Evolutionary conservation across 2,797 vertebrate species (phyloP).

Genomic region (Cynodonichthys magdalenae): DNA sequence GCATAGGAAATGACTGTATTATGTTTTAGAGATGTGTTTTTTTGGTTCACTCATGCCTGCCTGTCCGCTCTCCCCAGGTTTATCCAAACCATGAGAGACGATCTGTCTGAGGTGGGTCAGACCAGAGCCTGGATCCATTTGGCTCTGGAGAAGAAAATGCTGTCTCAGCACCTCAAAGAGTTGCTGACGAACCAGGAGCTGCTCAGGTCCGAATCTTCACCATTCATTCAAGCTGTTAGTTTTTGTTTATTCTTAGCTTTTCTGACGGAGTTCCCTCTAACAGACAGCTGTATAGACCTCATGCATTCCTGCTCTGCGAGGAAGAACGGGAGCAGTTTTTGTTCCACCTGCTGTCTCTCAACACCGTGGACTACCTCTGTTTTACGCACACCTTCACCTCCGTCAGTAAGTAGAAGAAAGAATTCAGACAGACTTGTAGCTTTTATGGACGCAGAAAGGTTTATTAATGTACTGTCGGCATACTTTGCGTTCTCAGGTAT

Average conservation of each 20-base stretch:
- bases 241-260: fast-evolving
- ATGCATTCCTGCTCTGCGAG: constrained; percentile 96
- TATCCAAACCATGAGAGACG: constrained; percentile 93
- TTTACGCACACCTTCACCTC: constrained; percentile 97
- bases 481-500: constrained; percentile 82
- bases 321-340: constrained; percentile 98
- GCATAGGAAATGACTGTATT: too few species aligned
- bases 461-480: background rate
- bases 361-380: constrained; percentile 98
- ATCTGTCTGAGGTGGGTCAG: constrained; percentile 93
- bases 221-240: background rate
- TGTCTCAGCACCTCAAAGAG: constrained; percentile 96
- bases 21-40: background rate
- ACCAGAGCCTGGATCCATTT: constrained; percentile 95
- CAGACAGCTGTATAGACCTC: constrained; percentile 96
- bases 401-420: constrained; percentile 85
- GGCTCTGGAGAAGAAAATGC: constrained; percentile 95
- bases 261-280: constrained; percentile 10
- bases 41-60: background rate
- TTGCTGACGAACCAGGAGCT: constrained; percentile 91
- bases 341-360: constrained; percentile 96
- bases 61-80: constrained; percentile 78
- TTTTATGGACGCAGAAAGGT: constrained; percentile 9
- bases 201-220: constrained; percentile 82
- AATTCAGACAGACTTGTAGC: constrained; percentile 4